Conservation (phyloP, 2,888 invertebrate species). For the Plebejus melissa region DNA sequence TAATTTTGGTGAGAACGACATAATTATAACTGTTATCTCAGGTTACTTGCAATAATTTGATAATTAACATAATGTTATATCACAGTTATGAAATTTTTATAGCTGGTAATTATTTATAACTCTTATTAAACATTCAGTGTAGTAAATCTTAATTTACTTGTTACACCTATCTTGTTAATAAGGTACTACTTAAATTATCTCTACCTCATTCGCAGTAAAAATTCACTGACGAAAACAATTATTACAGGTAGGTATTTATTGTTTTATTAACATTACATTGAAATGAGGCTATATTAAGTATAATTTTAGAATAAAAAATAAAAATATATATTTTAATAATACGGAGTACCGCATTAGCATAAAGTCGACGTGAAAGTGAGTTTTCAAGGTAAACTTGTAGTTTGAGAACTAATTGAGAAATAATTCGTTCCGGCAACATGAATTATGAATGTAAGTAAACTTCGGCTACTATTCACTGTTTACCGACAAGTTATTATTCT, state of each 20-base stretch:
- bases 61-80: neutral
- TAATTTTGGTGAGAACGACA: neutral
- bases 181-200: too few relatives aligned
- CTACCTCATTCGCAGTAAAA: too few relatives aligned
- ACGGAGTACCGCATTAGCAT: neutral
- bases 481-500: neutral
- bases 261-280: neutral
- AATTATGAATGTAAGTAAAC: neutral
- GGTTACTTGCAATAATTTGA: neutral
- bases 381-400: constrained; percentile 8
- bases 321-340: neutral
- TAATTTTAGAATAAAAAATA: neutral
- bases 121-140: too few relatives aligned
- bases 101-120: neutral
- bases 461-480: neutral
- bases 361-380: neutral
- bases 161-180: too few relatives aligned
- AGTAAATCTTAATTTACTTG: too few relatives aligned
- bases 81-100: neutral
- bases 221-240: too few relatives aligned
- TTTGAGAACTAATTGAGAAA: neutral
- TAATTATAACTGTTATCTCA: neutral
- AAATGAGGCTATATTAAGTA: neutral
- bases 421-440: neutral
- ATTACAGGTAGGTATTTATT: too few relatives aligned